phyloP scores from a whole-genome alignment of 2,113 vertebrate genomes.

The Sturnira hondurensis region DNA sequence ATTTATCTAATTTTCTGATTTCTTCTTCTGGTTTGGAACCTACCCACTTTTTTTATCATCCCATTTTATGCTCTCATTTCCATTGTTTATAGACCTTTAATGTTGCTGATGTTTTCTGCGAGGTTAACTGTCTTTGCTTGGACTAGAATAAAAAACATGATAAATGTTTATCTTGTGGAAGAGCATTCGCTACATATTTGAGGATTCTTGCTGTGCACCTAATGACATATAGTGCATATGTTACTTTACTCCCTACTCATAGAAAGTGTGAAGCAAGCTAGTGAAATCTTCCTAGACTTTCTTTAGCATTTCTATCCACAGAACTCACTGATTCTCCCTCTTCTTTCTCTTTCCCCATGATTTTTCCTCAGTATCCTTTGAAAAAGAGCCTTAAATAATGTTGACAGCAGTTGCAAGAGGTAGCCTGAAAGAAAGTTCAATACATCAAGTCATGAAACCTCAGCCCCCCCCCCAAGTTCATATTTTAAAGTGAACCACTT shows the following conservation, averaged over 20 bases:
- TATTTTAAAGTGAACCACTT: not conserved
- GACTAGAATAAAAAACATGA: not conserved
- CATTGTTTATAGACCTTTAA: constrained; percentile 3
- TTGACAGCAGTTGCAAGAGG: not conserved
- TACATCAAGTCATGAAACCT: not conserved
- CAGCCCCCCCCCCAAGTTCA: no score
- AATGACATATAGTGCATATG: not conserved
- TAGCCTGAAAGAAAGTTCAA: not conserved
- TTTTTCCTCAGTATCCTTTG: not conserved
- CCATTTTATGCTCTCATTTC: not conserved
- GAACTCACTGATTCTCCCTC: not conserved
- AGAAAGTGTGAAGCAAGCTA: not conserved
- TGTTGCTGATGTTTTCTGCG: not conserved
- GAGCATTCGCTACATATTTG: not conserved
- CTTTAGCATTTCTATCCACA: not conserved
- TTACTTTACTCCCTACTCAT: not conserved
- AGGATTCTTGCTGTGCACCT: not conserved
- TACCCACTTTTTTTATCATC: not conserved
- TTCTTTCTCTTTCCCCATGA: not conserved
- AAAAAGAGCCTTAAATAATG: not conserved
- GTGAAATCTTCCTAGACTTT: not conserved
- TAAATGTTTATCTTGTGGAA: not conserved
- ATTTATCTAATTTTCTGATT: not conserved
- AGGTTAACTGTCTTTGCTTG: not conserved
- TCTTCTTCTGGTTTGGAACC: constrained; percentile 8